phyloP scores from a whole-genome alignment of 1,140 invertebrate genomes.

The Drosophila orena region DNA sequence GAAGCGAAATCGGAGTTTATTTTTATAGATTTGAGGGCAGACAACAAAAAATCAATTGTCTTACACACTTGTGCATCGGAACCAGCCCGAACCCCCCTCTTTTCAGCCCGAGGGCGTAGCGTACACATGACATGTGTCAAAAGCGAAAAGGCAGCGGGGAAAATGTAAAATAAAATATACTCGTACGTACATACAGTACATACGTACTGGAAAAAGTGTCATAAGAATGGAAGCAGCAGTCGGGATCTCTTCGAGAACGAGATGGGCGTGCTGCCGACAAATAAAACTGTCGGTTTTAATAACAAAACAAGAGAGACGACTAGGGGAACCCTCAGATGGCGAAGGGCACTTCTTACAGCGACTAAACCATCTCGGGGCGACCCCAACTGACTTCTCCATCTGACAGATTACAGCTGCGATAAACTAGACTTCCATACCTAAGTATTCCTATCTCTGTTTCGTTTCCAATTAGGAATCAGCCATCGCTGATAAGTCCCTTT shows the following conservation, averaged over 20 bases:
- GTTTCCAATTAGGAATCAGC: slow-evolving; percentile 67
- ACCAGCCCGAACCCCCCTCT: neutral
- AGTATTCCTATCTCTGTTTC: slow-evolving; percentile 49
- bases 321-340: slow-evolving; percentile 13
- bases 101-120: slow-evolving; percentile 13
- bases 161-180: slow-evolving; percentile 59
- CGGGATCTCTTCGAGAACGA: slow-evolving; percentile 17
- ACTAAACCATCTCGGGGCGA: slow-evolving; percentile 26
- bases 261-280: slow-evolving; percentile 61
- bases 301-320: slow-evolving; percentile 49
- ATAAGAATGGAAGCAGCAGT: slow-evolving; percentile 56
- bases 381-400: slow-evolving; percentile 39
- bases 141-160: slow-evolving; percentile 40
- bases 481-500: slow-evolving; percentile 54
- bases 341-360: slow-evolving; percentile 52
- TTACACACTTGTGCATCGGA: slow-evolving; percentile 52
- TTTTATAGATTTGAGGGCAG: slow-evolving; percentile 53
- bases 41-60: slow-evolving; percentile 76
- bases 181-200: too few relatives aligned
- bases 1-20: slow-evolving; percentile 51
- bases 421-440: slow-evolving; percentile 40
- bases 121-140: slow-evolving; percentile 72
- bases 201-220: slow-evolving; percentile 68
- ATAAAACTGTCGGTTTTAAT: slow-evolving; percentile 84
- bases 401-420: slow-evolving; percentile 83